phyloP scores from a whole-genome alignment of 2,888 invertebrate species.

The Nysson spinosus region DNA sequence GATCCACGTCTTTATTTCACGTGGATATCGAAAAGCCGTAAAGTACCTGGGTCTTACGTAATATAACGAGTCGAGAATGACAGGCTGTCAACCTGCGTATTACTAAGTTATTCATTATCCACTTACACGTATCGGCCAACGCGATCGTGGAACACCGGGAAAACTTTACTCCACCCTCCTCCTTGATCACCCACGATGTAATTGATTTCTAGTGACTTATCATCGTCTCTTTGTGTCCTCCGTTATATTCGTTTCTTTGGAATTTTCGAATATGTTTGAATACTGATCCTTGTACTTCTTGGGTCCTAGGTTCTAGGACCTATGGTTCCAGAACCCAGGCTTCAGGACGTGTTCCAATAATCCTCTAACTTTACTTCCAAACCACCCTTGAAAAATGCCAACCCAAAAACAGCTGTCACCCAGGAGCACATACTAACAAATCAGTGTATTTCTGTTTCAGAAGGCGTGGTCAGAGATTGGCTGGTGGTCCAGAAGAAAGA shows the following conservation, averaged over 20 bases:
- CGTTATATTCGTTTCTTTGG: no score
- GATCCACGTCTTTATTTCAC: constrained; percentile 20
- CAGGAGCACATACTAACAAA: background rate
- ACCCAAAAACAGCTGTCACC: background rate
- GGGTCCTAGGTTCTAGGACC: no score
- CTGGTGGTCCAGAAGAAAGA: constrained; percentile 25
- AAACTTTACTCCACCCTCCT: no score
- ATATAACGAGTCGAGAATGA: constrained; percentile 14
- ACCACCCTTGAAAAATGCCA: background rate
- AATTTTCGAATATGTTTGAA: no score
- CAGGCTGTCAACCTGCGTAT: constrained; percentile 21
- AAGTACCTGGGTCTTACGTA: constrained; percentile 21
- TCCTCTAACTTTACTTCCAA: background rate
- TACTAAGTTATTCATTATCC: constrained; percentile 30
- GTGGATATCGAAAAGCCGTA: constrained; percentile 31
- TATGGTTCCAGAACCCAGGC: no score
- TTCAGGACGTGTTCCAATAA: no score
- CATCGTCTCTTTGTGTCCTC: no score
- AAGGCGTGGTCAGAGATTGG: constrained; percentile 38
- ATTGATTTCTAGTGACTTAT: no score
- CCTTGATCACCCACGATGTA: no score
- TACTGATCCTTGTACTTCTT: no score
- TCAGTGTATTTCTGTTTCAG: constrained; percentile 37
- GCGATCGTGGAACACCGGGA: no score
- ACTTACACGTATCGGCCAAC: constrained; percentile 11